Percentiles rank a stretch among this genome's conserved stretches.
These are phyloP conservation scores for Eurois occulta DNA, from an alignment of 2,888 invertebrate species.

Conservation along the genomic window DNA sequence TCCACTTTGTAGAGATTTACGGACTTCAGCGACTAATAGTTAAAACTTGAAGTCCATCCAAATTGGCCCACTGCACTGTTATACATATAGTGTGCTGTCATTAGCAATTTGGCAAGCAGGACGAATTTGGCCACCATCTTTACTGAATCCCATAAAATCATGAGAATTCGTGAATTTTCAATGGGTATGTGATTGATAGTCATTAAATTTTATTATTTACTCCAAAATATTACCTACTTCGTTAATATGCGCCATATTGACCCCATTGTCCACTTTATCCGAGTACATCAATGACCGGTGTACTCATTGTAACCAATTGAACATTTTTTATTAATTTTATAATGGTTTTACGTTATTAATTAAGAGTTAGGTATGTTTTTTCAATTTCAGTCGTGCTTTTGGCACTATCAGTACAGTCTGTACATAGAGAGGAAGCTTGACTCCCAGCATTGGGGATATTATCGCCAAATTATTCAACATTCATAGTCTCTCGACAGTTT, in stretches of 20 bases:
- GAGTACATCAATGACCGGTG: conserved; percentile 27
- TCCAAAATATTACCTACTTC: conserved; percentile 28
- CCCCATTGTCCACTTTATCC: conserved; percentile 43
- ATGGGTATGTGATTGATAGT: conserved; percentile 17
- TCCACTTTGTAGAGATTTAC: neutral
- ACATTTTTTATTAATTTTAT: conserved; percentile 53
- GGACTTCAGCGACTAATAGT: neutral
- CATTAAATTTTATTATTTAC: conserved; percentile 19
- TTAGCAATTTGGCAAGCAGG: conserved; percentile 15
- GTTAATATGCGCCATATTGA: conserved; percentile 51
- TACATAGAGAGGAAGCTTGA: neutral
- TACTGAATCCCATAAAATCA: neutral
- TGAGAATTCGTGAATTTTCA: neutral
- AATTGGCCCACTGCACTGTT: neutral
- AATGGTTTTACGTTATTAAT: conserved; percentile 33
- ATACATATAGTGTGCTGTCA: neutral
- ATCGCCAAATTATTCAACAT: neutral
- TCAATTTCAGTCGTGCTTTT: conserved; percentile 1
- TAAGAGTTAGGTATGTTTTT: conserved; percentile 29
- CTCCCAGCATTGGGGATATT: neutral
- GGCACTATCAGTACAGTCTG: neutral
- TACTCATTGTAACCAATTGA: conserved; percentile 46
- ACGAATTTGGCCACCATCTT: neutral
- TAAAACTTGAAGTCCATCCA: conserved; percentile 14
- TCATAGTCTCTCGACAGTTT: neutral